Evolutionary conservation across 2,888 invertebrate genomes (phyloP).

Genomic region (Hypolimnas misippus): DNA sequence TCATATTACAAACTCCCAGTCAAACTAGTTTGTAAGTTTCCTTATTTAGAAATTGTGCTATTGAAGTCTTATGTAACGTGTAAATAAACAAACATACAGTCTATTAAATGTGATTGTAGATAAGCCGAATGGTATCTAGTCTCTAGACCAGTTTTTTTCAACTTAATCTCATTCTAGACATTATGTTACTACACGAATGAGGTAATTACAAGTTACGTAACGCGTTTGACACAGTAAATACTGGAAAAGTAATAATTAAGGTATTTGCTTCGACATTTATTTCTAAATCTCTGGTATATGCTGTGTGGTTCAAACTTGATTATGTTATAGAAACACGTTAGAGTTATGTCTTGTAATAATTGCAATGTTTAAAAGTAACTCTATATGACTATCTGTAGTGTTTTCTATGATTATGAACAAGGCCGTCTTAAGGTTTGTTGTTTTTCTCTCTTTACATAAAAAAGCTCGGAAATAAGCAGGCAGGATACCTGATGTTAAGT

Average conservation of each 20-base stretch:
- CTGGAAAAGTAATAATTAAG: neutral
- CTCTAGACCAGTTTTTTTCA: neutral
- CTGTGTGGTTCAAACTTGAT: neutral
- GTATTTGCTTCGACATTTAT: slow-evolving; percentile 3
- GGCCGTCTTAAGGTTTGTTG: too few species aligned
- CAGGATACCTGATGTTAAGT: too few species aligned
- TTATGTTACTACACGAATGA: neutral
- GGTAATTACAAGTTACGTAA: neutral
- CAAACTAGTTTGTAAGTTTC: neutral
- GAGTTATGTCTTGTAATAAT: too few species aligned
- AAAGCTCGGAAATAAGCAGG: too few species aligned
- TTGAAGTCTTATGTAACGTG: slow-evolving; percentile 2
- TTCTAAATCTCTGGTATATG: neutral
- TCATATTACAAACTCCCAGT: neutral
- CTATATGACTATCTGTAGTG: too few species aligned
- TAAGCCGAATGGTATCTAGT: neutral
- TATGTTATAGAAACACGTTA: neutral
- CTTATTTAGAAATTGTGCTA: neutral
- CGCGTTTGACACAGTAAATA: neutral
- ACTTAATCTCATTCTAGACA: slow-evolving; percentile 1
- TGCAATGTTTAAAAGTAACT: too few species aligned
- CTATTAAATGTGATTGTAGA: neutral
- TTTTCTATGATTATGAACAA: too few species aligned
- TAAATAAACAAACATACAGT: neutral
- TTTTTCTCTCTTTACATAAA: too few species aligned